phyloP scores from a whole-genome alignment of 2,113 vertebrate genomes.

The Panthera tigris region DNA sequence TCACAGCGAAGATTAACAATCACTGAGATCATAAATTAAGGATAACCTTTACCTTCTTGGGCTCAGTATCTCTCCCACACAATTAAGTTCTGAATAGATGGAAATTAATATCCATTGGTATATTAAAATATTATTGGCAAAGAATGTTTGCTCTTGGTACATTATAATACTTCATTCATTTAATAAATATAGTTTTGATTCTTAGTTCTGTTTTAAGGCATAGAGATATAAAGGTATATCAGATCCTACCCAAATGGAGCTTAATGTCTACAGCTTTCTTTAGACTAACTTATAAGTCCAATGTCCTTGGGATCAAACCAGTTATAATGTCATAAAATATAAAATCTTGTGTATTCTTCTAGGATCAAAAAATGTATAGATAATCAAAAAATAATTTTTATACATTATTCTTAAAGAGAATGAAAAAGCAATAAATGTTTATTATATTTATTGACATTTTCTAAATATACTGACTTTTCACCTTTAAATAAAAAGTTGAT shows the following conservation, averaged over 20 bases:
- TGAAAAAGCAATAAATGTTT: not conserved
- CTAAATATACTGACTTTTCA: conserved; percentile 13
- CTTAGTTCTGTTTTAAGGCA: not conserved
- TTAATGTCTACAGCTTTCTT: not conserved
- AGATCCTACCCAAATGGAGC: not conserved
- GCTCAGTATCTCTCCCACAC: not conserved
- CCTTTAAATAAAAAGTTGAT: not conserved
- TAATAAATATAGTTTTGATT: not conserved
- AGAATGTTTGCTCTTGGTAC: not conserved
- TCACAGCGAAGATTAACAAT: not conserved
- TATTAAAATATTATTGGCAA: not conserved
- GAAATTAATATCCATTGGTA: not conserved
- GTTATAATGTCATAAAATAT: not conserved
- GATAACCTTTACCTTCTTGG: not conserved
- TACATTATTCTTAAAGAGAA: not conserved
- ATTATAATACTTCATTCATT: conserved; percentile 2
- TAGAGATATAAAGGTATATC: not conserved
- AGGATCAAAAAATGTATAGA: not conserved
- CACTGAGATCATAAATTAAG: not conserved
- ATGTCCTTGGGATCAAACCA: not conserved
- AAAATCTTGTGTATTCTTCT: not conserved
- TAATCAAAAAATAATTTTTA: not conserved
- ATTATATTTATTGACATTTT: not conserved
- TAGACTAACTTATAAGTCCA: not conserved
- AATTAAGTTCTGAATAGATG: not conserved